These are phyloP conservation scores for Standfussiana lucernea DNA, from an alignment of 2,888 invertebrate genomes.

Conservation along the genomic window DNA sequence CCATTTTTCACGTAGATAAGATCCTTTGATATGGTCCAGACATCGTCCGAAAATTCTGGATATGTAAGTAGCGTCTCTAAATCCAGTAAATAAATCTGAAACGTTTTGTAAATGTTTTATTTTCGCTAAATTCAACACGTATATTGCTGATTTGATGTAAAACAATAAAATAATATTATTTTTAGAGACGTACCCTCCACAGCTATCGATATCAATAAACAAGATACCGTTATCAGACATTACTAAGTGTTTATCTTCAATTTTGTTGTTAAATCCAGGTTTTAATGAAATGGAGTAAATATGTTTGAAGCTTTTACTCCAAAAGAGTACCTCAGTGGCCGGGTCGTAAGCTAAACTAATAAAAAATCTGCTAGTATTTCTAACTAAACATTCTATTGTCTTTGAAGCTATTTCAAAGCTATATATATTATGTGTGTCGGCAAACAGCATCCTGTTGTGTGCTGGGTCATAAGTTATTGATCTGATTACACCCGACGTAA, in stretches of 20 bases:
- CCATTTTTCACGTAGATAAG: constrained; percentile 69
- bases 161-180: background rate
- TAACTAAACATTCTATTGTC: background rate
- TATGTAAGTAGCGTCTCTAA: background rate
- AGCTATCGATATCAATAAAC: background rate
- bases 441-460: background rate
- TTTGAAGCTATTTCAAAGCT: background rate
- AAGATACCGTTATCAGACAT: too few relatives aligned
- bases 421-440: background rate
- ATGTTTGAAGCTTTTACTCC: background rate
- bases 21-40: background rate
- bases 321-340: background rate
- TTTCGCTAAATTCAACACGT: too few relatives aligned
- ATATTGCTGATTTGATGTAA: background rate
- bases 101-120: background rate
- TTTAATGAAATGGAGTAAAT: constrained; percentile 1
- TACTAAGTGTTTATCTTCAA: background rate
- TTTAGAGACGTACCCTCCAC: background rate
- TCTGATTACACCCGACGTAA: background rate
- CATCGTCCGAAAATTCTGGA: background rate
- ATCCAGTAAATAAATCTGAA: constrained; percentile 8
- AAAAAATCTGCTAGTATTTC: background rate
- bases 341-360: background rate
- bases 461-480: background rate
- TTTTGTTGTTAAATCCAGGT: background rate